Conservation (phyloP, 2,888 invertebrate species). For the Operophtera brumata region DNA sequence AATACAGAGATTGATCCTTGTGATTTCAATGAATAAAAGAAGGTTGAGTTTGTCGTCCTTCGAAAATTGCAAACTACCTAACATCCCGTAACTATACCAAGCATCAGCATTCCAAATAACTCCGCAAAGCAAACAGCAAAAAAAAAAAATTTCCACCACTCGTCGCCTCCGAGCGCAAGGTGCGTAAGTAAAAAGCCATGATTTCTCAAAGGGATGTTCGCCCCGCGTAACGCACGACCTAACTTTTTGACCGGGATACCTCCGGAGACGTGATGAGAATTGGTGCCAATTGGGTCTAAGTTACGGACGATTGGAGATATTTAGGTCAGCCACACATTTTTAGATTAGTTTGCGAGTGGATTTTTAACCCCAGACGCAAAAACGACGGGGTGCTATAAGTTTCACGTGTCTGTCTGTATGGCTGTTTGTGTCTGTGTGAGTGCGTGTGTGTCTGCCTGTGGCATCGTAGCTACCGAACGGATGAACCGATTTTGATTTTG, state of each 20-base stretch:
- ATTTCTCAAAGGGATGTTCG: constrained; percentile 77
- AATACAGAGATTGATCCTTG: too few species aligned
- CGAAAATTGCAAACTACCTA: too few species aligned
- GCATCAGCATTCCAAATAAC: constrained; percentile 18
- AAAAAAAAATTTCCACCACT: constrained; percentile 42
- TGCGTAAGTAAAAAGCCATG: constrained; percentile 63
- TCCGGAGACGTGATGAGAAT: constrained; percentile 71
- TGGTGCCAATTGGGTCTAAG: constrained; percentile 38
- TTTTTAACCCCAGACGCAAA: too few species aligned
- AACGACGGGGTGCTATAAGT: too few species aligned
- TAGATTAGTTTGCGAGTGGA: neutral
- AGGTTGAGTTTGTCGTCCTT: too few species aligned
- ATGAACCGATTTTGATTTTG: too few species aligned
- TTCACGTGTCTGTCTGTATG: too few species aligned
- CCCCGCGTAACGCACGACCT: constrained; percentile 65
- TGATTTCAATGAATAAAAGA: too few species aligned
- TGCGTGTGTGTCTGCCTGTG: too few species aligned
- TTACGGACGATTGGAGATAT: constrained; percentile 13
- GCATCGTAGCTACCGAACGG: too few species aligned
- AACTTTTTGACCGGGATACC: constrained; percentile 78
- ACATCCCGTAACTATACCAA: neutral
- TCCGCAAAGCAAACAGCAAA: constrained; percentile 22
- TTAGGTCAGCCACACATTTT: neutral
- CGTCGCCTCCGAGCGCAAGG: constrained; percentile 39
- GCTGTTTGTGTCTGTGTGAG: too few species aligned